Evolutionary conservation across 2,888 invertebrate genomes (phyloP), one percentile per base, ranked within the genome.

Genomic region (Camponotus fellah): DNA sequence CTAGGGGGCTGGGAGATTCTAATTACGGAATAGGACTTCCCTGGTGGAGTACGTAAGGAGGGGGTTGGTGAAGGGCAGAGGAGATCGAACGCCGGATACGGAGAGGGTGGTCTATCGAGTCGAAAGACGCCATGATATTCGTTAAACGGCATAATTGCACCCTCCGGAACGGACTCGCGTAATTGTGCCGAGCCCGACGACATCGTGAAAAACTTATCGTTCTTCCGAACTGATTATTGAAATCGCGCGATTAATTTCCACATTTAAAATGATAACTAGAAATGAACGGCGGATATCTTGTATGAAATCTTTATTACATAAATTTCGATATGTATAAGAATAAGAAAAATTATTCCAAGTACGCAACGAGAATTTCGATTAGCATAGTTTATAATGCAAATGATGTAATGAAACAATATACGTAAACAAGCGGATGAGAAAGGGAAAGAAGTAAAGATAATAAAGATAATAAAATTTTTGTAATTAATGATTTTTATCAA

Each of bases 21-120:
- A 94, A 94, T 94, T 93, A 92, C 92, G 88, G 86, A 87, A 90
- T 90, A 92, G 92, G 90, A 92, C 91, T 90, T 91, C 86, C 83
- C 89, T 62, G 71, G 43, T 17, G 60, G 74, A 72, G 81, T 75
- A 69, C 72, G 77, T 60, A 68, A 79, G 64, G 68, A 53, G 71
- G 58, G 58, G 77, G 37, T 26, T 68, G 68, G 46, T 26, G 83
- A 69, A 14, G 58, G 56, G 68, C 14, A 56, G 71, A 40, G 81
- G 34, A 43, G 76, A 58, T 77, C 64, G 65, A 82, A 58, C 62
- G 83, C 26, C 37, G 43, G 43, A 72, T 43, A 21, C 46, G 43
- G 43, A 53, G 65, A 69, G 79, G 76, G 60, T 76, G 58, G 49
- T 32, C 40, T 26, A 69, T 43, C 65, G 77, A 46, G 80, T 79